These are phyloP conservation scores for Pomacea maculata DNA, from an alignment of 1,140 invertebrate species.

Conservation along the genomic window DNA sequence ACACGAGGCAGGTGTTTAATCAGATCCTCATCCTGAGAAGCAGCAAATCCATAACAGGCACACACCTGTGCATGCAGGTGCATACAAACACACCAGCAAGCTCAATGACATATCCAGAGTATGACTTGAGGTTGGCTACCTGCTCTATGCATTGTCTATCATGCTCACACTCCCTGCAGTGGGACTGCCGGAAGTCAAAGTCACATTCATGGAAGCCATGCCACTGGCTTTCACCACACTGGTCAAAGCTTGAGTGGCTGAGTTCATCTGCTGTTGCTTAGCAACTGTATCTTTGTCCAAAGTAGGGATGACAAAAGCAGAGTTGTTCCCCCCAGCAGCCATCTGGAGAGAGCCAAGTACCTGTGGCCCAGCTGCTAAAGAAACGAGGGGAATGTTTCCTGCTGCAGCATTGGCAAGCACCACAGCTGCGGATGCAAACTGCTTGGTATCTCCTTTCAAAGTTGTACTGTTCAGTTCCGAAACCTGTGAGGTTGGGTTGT, in stretches of 20 bases:
- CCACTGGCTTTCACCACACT: constrained; percentile 17
- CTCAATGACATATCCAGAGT: no score
- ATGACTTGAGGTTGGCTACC: no score
- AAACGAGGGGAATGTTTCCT: constrained; percentile 19
- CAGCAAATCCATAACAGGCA: no score
- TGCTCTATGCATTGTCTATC: no score
- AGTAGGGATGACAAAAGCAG: constrained; percentile 1
- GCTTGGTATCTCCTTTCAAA: constrained; percentile 8
- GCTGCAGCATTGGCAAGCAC: constrained; percentile 8
- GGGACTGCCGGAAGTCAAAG: not conserved
- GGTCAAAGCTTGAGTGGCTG: constrained; percentile 13
- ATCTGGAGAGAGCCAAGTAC: constrained; percentile 6
- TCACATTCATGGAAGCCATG: not conserved
- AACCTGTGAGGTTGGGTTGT: not conserved
- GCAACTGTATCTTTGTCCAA: not conserved
- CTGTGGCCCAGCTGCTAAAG: constrained; percentile 2
- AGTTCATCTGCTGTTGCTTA: constrained; percentile 9
- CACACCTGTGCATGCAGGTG: no score
- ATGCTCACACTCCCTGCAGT: no score
- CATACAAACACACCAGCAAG: no score
- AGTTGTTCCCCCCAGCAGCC: constrained; percentile 14
- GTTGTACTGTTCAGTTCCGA: no score
- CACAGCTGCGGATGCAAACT: constrained; percentile 7
- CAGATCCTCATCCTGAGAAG: no score
- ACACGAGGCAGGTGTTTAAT: no score